Percentiles rank a stretch among this genome's conserved stretches.
phyloP scores from a whole-genome alignment of 1,140 invertebrate genomes.

The Aleiodes sp. region DNA sequence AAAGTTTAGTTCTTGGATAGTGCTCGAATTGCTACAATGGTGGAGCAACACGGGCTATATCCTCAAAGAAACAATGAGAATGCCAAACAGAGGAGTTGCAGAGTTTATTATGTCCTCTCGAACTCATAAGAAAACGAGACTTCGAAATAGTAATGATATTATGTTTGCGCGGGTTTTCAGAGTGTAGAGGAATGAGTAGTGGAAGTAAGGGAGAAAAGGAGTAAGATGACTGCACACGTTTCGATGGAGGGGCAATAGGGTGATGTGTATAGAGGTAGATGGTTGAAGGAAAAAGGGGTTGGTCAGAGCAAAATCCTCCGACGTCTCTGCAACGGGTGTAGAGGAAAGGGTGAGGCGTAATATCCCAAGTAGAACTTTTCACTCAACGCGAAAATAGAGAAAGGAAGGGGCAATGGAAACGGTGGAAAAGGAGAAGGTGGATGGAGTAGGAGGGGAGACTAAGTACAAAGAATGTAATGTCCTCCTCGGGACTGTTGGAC shows the following conservation, averaged over 20 bases:
- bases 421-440: constrained; percentile 31
- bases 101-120: constrained; percentile 56
- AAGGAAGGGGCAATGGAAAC: constrained; percentile 12
- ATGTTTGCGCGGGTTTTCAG: constrained; percentile 47
- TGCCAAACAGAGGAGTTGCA: constrained; percentile 56
- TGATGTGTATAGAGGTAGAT: constrained; percentile 39
- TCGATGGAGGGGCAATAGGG: constrained; percentile 22
- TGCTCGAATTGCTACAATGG: neutral
- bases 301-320: constrained; percentile 25
- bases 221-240: neutral
- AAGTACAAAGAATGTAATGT: constrained; percentile 58
- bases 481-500: constrained; percentile 43
- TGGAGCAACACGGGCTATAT: neutral
- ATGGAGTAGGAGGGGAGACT: constrained; percentile 30
- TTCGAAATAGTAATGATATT: constrained; percentile 65
- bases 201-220: constrained; percentile 16
- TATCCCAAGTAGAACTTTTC: constrained; percentile 66
- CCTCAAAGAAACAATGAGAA: constrained; percentile 53
- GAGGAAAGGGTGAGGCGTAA: constrained; percentile 56
- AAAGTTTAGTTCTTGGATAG: neutral
- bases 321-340: constrained; percentile 16
- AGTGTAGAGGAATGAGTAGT: constrained; percentile 3
- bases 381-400: constrained; percentile 61
- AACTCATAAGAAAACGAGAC: constrained; percentile 63
- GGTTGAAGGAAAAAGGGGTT: constrained; percentile 26